phyloP scores from a whole-genome alignment of 1,140 invertebrate species.

The Spodoptera litura region DNA sequence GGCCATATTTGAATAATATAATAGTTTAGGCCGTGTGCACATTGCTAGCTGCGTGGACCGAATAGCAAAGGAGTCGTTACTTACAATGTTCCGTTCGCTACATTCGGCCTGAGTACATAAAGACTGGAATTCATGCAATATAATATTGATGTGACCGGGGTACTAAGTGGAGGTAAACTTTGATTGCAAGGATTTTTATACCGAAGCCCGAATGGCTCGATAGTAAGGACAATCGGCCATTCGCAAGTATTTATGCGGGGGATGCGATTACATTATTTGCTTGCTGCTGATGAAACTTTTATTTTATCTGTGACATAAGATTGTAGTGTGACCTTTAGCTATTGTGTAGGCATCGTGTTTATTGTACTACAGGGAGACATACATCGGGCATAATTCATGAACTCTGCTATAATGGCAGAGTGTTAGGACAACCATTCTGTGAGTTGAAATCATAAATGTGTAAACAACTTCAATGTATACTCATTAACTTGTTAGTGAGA shows the following conservation, averaged over 20 bases:
- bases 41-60: slow-evolving; percentile 16
- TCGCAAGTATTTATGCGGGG: slow-evolving; percentile 26
- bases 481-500: too few relatives aligned
- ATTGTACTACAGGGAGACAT: slow-evolving; percentile 3
- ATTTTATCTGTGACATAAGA: slow-evolving; percentile 1
- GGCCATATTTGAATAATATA: slow-evolving; percentile 75
- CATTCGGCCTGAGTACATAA: slow-evolving; percentile 34
- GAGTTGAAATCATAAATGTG: not conserved
- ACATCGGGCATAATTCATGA: slow-evolving; percentile 21
- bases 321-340: slow-evolving; percentile 17
- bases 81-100: slow-evolving; percentile 50
- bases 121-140: slow-evolving; percentile 35
- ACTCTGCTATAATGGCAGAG: not conserved
- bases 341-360: slow-evolving; percentile 3
- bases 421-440: slow-evolving; percentile 2
- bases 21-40: slow-evolving; percentile 53
- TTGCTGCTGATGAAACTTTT: slow-evolving; percentile 22
- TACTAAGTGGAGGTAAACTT: slow-evolving; percentile 30
- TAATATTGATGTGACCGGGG: slow-evolving; percentile 51
- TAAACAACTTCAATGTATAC: too few relatives aligned
- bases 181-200: slow-evolving; percentile 40
- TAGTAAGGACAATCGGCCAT: slow-evolving; percentile 27
- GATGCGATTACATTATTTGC: slow-evolving; percentile 16
- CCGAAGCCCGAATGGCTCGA: not conserved
- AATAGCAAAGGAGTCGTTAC: slow-evolving; percentile 47